These are phyloP conservation scores for Apostichopus parvimensis DNA, from an alignment of 35 echinoderm and acorn worm species.

Conservation along the genomic window DNA sequence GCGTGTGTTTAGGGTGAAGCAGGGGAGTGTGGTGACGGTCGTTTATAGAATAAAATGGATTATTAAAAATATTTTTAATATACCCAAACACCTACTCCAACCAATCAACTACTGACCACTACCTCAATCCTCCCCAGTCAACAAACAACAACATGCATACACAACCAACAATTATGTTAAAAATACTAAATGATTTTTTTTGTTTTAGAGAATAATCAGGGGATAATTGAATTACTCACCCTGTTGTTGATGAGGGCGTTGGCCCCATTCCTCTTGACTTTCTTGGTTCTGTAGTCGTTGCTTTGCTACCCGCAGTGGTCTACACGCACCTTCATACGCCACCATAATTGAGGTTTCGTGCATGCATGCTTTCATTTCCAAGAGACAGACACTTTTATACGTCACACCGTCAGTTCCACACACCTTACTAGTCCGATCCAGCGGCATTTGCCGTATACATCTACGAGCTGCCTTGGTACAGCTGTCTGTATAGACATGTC, in stretches of 20 bases:
- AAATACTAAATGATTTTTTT: too few relatives aligned
- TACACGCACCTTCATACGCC: conserved; percentile 18
- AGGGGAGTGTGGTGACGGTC: too few relatives aligned
- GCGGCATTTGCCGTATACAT: neutral
- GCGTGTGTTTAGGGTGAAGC: too few relatives aligned
- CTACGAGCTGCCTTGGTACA: conserved; percentile 5
- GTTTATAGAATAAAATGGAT: too few relatives aligned
- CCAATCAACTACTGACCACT: too few relatives aligned
- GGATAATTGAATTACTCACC: too few relatives aligned
- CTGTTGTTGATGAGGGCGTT: conserved; percentile 2
- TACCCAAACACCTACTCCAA: too few relatives aligned
- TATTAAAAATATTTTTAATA: too few relatives aligned
- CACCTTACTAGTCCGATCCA: neutral
- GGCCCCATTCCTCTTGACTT: neutral
- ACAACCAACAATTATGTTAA: too few relatives aligned
- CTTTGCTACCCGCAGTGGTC: neutral
- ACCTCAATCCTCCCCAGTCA: too few relatives aligned
- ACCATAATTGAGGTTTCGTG: neutral
- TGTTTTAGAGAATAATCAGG: too few relatives aligned
- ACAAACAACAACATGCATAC: too few relatives aligned
- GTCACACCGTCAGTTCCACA: conserved; percentile 53
- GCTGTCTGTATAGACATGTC: neutral
- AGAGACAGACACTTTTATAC: conserved; percentile 26
- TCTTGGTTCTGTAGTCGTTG: neutral
- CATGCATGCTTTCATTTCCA: conserved; percentile 28